A percentile compares a stretch with the other conserved stretches of the same genome.
phyloP scores from a whole-genome alignment of 2,888 invertebrate genomes.

The Apoda limacodes region DNA sequence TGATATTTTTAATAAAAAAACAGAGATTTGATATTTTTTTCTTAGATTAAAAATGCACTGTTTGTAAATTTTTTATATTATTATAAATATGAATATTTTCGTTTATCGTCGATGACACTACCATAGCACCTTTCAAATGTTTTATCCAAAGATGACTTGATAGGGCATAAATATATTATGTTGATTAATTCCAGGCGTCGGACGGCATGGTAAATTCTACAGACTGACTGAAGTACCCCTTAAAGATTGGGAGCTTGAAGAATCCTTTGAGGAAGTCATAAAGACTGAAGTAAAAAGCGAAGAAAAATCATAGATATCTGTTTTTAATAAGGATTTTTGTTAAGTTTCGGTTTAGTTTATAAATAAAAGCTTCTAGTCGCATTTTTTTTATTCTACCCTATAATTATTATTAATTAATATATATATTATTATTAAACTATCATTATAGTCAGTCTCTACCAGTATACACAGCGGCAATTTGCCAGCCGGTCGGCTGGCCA shows the following conservation, averaged over 20 bases:
- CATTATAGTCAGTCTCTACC: background rate
- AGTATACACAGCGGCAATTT: background rate
- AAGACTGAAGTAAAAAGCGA: constrained; percentile 19
- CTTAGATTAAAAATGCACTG: too few relatives aligned
- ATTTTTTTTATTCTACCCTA: background rate
- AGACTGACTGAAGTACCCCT: constrained; percentile 69
- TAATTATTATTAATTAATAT: background rate
- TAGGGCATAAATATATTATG: too few relatives aligned
- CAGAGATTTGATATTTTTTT: too few relatives aligned
- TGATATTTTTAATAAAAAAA: too few relatives aligned
- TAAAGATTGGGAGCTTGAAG: constrained; percentile 75
- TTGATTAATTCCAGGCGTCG: constrained; percentile 66
- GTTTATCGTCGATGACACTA: too few relatives aligned
- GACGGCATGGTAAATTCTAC: constrained; percentile 76
- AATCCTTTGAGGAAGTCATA: constrained; percentile 36
- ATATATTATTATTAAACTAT: background rate
- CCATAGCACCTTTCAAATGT: too few relatives aligned
- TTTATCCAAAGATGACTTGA: too few relatives aligned
- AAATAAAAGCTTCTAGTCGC: background rate
- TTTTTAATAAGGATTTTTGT: background rate
- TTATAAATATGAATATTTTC: too few relatives aligned
- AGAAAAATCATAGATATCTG: constrained; percentile 12
- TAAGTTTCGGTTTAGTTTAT: background rate
- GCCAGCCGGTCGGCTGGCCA: too few relatives aligned
- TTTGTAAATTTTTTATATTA: too few relatives aligned